Base-by-base conservation (phyloP, 1,140 invertebrate genomes). In the Tyrophagus putrescentiae region DNA sequence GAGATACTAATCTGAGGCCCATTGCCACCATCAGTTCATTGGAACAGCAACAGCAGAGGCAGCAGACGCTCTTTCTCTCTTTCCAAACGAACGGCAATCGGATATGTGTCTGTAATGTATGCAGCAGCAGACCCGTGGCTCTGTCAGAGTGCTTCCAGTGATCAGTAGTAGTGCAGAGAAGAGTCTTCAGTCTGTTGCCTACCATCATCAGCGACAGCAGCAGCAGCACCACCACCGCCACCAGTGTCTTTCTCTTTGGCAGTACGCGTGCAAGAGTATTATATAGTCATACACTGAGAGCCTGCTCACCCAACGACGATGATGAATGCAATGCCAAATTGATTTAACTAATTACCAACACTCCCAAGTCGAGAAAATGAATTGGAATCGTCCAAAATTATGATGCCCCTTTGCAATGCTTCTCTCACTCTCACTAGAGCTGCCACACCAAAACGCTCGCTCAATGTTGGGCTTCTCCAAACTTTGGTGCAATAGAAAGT, bases 361-460 rank as follows among this genome's bases (percentile, higher is more conserved):
- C 52, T 32, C 3, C 25, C 52, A 32, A 54, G 3, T n/a, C 9
- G 13, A 31, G 25, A 54, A 54, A 54, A 54, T 54, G 52, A 54
- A 54, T 54, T 54, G 52, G 52, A 54, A 54, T 54, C 52, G 52
- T 54, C 52, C 52, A 54, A 54, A 52, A 54, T 31, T 54, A 54
- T 54, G 52, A 54, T 54, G 32, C 25, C 13, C 25, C 2, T 54
- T 16, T 50, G 45, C 9, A 50, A 3, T 50, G 11, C 13, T 50
- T 2, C 13, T 50, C 36, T 11, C 11, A 13, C 36, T 13, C 36
- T 39, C n/a, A 39, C n/a, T 39, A 39, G 4, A 21, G 18, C 25
- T 5, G 25, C 25, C 6, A 39, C n/a, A 39, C n/a, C 11, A 13
- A 39, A 13, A 39, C 36, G 11, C 36, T 39, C 11, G 21, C 7